Evolutionary conservation across 1,140 invertebrate species (phyloP), one percentile per base, ranked within the genome.

Genomic region (Drosophila azteca): DNA sequence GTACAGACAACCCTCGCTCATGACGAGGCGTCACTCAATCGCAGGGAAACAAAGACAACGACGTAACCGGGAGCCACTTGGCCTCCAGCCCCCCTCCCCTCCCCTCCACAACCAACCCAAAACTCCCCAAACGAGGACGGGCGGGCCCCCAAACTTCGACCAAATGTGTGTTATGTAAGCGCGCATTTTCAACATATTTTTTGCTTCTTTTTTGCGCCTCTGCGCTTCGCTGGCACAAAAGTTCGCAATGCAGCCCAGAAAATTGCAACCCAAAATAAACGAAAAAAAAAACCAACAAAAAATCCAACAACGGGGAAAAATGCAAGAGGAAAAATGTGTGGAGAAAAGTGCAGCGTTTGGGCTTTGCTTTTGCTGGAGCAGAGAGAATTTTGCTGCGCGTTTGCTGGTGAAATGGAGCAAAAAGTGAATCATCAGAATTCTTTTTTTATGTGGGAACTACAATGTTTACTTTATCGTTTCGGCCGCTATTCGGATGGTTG

Each of bases 111-210:
- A 35, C 44, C 11, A 1, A 35, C 54, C 50, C 67, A 35, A 44
- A 75, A 60, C 54, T 52, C 71, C 62, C 51, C 60, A 59, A 78
- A 64, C 48, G 59, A 4, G 35, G 35, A 39, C 11, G 35, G 35
- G 35, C 35, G 61, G 61, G 53, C 58, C 35, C 63, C 53, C 74
- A 74, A 59, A 75, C 73, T 76, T 52, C 50, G 44, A 68, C 22
- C 62, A 22, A 45, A 68, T 75, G 61, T 57, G 48, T 70, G 78
- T 85, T 85, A 85, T 87, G 74, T 85, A 85, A 85, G 78, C 70
- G 77, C 66, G 63, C 60, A 85, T 85, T 81, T 84, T 79, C 77
- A 43, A 71, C 61, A 61, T 79, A 65, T 73, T 81, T 69, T 53
- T 59, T 39, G 46, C 7, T 43, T 62, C 58, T 61, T 78, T 76